Conservation (phyloP, 2,797 vertebrate genomes). For the Phataginus tetradactyla region DNA sequence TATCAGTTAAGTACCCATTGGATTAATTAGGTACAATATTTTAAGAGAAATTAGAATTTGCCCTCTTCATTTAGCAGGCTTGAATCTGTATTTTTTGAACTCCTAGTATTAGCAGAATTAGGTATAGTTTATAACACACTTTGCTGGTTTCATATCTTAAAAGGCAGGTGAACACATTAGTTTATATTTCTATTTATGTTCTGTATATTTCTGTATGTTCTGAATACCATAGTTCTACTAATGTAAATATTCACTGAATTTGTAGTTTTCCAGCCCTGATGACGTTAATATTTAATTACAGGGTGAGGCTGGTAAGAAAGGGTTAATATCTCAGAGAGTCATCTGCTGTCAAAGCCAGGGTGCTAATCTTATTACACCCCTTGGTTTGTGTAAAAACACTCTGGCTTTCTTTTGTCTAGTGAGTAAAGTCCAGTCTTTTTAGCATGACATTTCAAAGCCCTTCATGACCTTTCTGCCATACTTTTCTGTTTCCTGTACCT, state of each 20-base stretch:
- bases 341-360: neutral
- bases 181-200: neutral
- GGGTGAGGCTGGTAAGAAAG: neutral
- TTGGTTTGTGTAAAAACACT: neutral
- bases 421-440: constrained; percentile 6
- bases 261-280: neutral
- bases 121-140: neutral
- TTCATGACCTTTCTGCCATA: neutral
- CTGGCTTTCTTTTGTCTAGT: neutral
- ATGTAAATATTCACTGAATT: constrained; percentile 16
- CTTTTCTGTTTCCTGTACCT: constrained; percentile 36
- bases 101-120: neutral
- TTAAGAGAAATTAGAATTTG: constrained; percentile 37
- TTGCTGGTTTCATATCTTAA: neutral
- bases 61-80: neutral
- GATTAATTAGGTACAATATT: neutral
- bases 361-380: neutral
- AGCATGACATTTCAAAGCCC: constrained; percentile 19
- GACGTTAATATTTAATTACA: neutral
- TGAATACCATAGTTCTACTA: neutral
- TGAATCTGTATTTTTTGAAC: constrained; percentile 25
- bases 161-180: neutral
- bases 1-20: neutral
- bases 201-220: neutral
- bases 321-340: constrained; percentile 19